Base-by-base conservation (phyloP, 2,113 vertebrate genomes). In the Seriola aureovittata region DNA sequence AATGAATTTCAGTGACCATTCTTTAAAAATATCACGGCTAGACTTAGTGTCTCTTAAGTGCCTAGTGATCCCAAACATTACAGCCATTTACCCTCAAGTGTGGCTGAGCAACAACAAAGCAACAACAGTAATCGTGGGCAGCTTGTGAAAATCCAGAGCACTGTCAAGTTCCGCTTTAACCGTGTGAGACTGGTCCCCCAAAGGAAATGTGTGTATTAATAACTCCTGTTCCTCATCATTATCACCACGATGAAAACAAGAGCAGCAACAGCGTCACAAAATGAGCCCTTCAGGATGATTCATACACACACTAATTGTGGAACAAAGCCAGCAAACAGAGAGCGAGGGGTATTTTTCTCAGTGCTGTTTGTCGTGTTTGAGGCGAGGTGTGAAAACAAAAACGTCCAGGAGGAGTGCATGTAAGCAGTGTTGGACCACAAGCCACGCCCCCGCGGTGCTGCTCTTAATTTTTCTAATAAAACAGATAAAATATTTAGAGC, bases 181-280 rank as follows among this genome's bases (percentile, higher is more conserved):
- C 78, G 88, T 69, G 71, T 55, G 85, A 87, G 86, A 54, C 74
- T 67, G 70, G 82, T 65, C 74, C 85, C 54, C 85, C 68, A 52
- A 60, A 89, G 88, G 88, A 93, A 84, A 76, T 75, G 64, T 63
- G 65, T 60, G 76, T 85, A 93, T 91, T 90, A 92, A 91, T 92
- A 93, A 87, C 82, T 73, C 71, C 69, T 84, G 81, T 71, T 89
- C 83, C 70, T 84, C 87, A 75, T 90, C 71, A 86, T 88, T 89
- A 89, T 85, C 82, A 78, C 83, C 78, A 25, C 25, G 19, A 70
- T 72, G 71, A 78, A 90, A 89, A 90, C 87, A 85, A 88, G 81
- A 87, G 80, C 85, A 84, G 88, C 85, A 82, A 74, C 64, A 40
- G 73, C 76, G 36, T 80, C 84, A 77, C 46, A 84, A 82, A 87